Evolutionary conservation across 2,113 vertebrate genomes (phyloP).

Genomic region (Indri indri): DNA sequence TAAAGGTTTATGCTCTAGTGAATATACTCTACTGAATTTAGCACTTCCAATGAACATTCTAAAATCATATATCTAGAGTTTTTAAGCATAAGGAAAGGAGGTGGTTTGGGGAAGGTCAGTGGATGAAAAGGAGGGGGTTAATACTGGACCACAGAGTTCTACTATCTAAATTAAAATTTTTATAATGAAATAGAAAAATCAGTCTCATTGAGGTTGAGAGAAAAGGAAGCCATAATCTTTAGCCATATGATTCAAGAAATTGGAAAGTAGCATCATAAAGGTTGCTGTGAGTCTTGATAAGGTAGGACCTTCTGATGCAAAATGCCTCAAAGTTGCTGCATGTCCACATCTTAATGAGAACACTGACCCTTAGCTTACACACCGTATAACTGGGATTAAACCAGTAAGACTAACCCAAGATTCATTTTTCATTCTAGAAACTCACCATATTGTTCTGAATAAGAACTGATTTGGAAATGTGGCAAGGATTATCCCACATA

Average conservation of each 20-base stretch:
- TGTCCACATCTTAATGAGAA: background rate
- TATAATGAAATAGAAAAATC: background rate
- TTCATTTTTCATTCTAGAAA: background rate
- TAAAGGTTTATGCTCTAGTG: background rate
- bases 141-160: background rate
- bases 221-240: background rate
- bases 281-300: background rate
- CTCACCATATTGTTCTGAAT: background rate
- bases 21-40: background rate
- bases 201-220: background rate
- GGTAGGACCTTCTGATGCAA: accelerated
- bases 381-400: background rate
- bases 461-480: background rate
- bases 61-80: background rate
- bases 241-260: background rate
- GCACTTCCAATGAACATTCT: background rate
- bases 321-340: background rate
- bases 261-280: background rate
- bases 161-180: background rate
- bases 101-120: background rate
- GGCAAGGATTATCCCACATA: background rate
- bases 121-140: background rate
- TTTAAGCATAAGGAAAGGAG: background rate
- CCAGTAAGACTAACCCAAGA: background rate
- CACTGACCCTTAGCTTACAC: background rate